Evolutionary conservation across 2,888 invertebrate genomes (phyloP), one percentile per base, ranked within the genome.

Genomic region (Cheilosia vulpina): DNA sequence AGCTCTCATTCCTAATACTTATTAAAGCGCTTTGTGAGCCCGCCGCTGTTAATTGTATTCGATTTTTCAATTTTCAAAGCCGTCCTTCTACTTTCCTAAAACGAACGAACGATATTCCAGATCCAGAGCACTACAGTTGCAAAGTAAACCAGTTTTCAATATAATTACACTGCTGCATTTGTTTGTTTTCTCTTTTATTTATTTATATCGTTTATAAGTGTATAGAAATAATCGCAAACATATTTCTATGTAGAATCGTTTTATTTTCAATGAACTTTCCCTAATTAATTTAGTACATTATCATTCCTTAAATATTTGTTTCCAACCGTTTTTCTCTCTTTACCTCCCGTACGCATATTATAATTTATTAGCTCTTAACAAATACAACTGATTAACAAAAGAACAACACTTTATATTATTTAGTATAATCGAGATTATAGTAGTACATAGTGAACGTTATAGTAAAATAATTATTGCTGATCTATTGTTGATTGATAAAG

Each of bases 211-310:
- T 79, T 75, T 53, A 79, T 75, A 41, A 79, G 79, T 84, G 83
- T 84, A 79, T 84, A 84, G 79, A 84, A 84, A 84, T 84, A 84
- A 79, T 79, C 68, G 73, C 63, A 58, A 65, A 71, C 71, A 58
- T 79, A 58, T 50, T 57, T 63, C 19, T 38, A 55, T 58, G 41
- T 50, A 58, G 50, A 50, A 57, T 47, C 13, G 75, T 55, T 58
- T 76, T 60, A n/a, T 71, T 55, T 65, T 53, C 31, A 43, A 60
- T 71, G 34, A 72, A 75, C 55, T 63, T 65, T 53, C 38, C 31
- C 63, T 47, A 76, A 21, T 66, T 69, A 41, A 38, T 47, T 69
- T 62, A 76, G 41, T 77, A 60, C 17, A 60, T 55, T 17, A 45
- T 55, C 52, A 66, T 71, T 57, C 62, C 60, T 68, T 77, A 77